Conservation (phyloP, 2,113 vertebrate species). For the Amphiprion ocellaris region DNA sequence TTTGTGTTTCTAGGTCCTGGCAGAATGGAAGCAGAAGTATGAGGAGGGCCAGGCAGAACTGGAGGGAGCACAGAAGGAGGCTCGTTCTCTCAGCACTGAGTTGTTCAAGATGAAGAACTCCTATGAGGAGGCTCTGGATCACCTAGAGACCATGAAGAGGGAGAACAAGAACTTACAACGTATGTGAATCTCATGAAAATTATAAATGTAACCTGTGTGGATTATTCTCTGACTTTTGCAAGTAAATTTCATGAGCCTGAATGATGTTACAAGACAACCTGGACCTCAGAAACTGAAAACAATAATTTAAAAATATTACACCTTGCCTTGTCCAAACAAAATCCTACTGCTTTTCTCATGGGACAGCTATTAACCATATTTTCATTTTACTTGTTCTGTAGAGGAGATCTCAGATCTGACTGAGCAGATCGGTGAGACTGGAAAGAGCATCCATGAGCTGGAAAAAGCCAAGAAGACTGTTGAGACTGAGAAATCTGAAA, state of each 20-base stretch:
- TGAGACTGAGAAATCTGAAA: conserved; percentile 61
- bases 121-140: conserved; percentile 75
- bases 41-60: conserved; percentile 56
- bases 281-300: no score
- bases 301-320: no score
- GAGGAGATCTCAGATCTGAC: conserved; percentile 72
- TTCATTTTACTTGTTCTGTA: neutral
- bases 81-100: conserved; percentile 74
- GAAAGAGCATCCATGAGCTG: conserved; percentile 62
- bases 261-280: no score
- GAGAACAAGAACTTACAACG: conserved; percentile 78
- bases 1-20: no score
- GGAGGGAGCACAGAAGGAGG: conserved; percentile 86
- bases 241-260: no score
- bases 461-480: conserved; percentile 62
- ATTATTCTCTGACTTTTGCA: neutral
- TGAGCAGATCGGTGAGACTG: conserved; percentile 68
- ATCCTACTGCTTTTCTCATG: no score
- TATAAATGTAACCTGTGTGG: no score
- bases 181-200: conserved; percentile 32
- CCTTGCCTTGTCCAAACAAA: no score
- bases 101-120: conserved; percentile 79
- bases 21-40: no score
- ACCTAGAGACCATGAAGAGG: conserved; percentile 73
- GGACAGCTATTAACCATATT: no score